Conservation (phyloP, 1,140 invertebrate genomes). For the Cepaea nemoralis region DNA sequence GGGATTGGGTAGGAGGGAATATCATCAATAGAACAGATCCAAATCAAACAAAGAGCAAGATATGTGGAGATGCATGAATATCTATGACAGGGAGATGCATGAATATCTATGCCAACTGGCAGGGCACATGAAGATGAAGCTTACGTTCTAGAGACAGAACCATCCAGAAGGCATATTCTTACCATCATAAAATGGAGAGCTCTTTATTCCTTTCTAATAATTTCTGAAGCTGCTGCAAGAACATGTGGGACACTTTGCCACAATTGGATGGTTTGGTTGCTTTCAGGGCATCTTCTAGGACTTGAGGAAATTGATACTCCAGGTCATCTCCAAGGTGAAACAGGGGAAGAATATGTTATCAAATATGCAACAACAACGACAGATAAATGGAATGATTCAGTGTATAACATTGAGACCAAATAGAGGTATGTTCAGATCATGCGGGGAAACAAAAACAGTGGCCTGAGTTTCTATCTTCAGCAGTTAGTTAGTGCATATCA, state of each 20-base stretch:
- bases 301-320: slow-evolving; percentile 71
- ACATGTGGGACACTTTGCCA: slow-evolving; percentile 73
- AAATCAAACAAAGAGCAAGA: no score
- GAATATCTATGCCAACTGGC: no score
- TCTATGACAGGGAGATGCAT: no score
- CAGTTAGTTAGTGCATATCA: no score
- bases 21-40: no score
- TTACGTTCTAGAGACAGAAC: no score
- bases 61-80: no score
- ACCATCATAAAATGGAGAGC: neutral
- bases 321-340: slow-evolving; percentile 73
- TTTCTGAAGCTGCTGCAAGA: slow-evolving; percentile 71
- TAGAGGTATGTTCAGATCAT: neutral
- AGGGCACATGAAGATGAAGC: no score
- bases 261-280: slow-evolving; percentile 71
- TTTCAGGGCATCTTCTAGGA: slow-evolving; percentile 72
- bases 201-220: slow-evolving; percentile 36
- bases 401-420: neutral
- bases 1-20: no score
- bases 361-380: neutral
- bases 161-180: neutral
- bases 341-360: slow-evolving; percentile 66
- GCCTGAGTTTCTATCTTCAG: neutral
- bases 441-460: no score
- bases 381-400: neutral